Evolutionary conservation across 1,140 invertebrate species (phyloP).

Genomic region (Patella vulgata): DNA sequence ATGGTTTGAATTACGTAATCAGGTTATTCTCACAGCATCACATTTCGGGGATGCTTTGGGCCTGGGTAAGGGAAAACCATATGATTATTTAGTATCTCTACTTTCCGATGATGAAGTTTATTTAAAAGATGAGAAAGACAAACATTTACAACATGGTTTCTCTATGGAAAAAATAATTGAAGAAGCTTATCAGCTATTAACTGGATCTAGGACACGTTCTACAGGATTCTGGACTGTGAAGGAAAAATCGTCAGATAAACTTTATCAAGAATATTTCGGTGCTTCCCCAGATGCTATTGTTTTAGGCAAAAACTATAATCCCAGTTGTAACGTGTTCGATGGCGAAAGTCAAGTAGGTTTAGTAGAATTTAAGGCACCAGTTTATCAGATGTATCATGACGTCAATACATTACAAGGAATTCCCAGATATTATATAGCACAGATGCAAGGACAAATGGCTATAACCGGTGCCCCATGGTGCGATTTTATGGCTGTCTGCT

Average conservation of each 20-base stretch:
- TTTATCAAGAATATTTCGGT: slow-evolving; percentile 33
- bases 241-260: slow-evolving; percentile 42
- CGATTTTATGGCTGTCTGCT: slow-evolving; percentile 56
- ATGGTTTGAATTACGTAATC: slow-evolving; percentile 43
- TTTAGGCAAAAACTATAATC: slow-evolving; percentile 14
- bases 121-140: slow-evolving; percentile 2
- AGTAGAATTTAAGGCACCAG: slow-evolving; percentile 53
- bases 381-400: slow-evolving; percentile 37
- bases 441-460: slow-evolving; percentile 58
- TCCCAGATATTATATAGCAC: slow-evolving; percentile 53
- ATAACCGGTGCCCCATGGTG: slow-evolving; percentile 48
- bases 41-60: slow-evolving; percentile 50
- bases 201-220: slow-evolving; percentile 4
- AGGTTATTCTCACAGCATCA: slow-evolving; percentile 42
- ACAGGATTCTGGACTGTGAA: slow-evolving; percentile 22
- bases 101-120: slow-evolving; percentile 30
- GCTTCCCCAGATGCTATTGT: slow-evolving; percentile 55
- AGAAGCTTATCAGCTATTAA: slow-evolving; percentile 43
- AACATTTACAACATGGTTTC: slow-evolving; percentile 24
- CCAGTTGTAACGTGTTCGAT: neutral
- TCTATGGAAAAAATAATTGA: slow-evolving; percentile 33
- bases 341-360: slow-evolving; percentile 33
- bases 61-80: slow-evolving; percentile 43
- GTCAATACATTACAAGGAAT: slow-evolving; percentile 23
- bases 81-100: slow-evolving; percentile 44